Evolutionary conservation across 35 echinoderm and acorn worm species (phyloP).

Genomic region (Ptychodera flava): DNA sequence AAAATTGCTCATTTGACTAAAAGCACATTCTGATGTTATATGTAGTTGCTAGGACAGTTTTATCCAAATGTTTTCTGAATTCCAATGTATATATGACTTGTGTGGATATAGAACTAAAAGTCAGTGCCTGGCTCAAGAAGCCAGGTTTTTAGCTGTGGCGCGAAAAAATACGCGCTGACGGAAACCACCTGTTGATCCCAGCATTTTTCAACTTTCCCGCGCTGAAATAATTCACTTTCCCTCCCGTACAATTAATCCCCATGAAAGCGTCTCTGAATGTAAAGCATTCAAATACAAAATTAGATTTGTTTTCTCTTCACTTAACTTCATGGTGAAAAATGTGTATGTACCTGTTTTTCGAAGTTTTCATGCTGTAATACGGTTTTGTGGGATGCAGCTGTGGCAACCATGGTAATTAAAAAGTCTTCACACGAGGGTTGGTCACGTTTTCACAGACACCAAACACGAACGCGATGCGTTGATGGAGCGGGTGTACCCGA

Average conservation of each 20-base stretch:
- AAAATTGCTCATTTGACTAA: neutral
- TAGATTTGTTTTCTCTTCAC: neutral
- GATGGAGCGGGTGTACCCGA: constrained; percentile 38
- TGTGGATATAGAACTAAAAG: too few relatives aligned
- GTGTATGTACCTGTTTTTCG: neutral
- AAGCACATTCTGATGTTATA: neutral
- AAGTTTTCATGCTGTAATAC: neutral
- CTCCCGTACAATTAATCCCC: too few relatives aligned
- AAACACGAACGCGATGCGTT: constrained; percentile 56
- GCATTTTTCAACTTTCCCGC: too few relatives aligned
- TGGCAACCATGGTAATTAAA: neutral
- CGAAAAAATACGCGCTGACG: too few relatives aligned
- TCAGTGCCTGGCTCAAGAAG: too few relatives aligned
- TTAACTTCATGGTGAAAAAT: neutral
- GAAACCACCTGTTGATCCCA: too few relatives aligned
- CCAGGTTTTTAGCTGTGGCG: too few relatives aligned
- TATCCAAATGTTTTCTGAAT: too few relatives aligned
- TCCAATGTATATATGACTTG: too few relatives aligned
- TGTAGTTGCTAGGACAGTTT: neutral
- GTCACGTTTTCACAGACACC: constrained; percentile 38
- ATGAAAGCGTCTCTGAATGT: neutral
- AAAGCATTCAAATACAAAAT: neutral
- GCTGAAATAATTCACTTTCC: too few relatives aligned
- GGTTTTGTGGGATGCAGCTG: neutral
- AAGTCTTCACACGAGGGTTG: neutral